Base-by-base conservation (phyloP, 2,113 vertebrate genomes). In the Dicentrarchus labrax region DNA sequence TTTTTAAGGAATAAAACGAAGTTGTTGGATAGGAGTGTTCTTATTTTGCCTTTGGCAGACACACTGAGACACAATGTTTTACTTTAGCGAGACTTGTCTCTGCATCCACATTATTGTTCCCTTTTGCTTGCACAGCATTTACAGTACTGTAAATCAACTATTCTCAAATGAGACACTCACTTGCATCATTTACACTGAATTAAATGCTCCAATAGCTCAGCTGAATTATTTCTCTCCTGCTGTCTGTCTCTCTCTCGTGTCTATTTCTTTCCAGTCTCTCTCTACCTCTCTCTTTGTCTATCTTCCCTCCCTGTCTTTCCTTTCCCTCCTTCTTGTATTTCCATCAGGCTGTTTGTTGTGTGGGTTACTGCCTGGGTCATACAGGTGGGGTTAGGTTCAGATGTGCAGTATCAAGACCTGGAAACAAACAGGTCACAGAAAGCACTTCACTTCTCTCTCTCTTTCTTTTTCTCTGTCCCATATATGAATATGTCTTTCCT, bases 11-110 rank as follows among this genome's bases (percentile, higher is more conserved):
- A 47, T 12, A 45, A 45, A 61, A 50, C 45, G 70, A 68, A 54
- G 21, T 12, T 48, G 45, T 72, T 72, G 21, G 45, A 60, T 10
- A 7, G 11, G 67, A 54, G 13, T 19, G 24, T 69, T 74, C n/a
- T 53, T 21, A 22, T 66, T 59, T 72, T 47, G 66, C 71, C 30
- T 71, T 48, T 39, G 70, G 67, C 67, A 80, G 43, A 72, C 39
- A 24, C 10, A 30, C 11, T 30, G 30, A 30, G 30, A 30, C 30
- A n/a, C 38, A 38, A 17, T 66, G 21, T 71, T 57, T 36, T 30
- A 38, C 36, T 66, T 66, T 21, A 76, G n/a, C 1, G 4, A 66
- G 67, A 41, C 30, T 17, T 67, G 8, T 78, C 17, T 38, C 5
- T 50, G 39, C 5, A 12, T 22, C 24, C 22, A 16, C 4, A 4